phyloP scores from a whole-genome alignment of 2,888 invertebrate genomes.

The Oscheius sp. region DNA sequence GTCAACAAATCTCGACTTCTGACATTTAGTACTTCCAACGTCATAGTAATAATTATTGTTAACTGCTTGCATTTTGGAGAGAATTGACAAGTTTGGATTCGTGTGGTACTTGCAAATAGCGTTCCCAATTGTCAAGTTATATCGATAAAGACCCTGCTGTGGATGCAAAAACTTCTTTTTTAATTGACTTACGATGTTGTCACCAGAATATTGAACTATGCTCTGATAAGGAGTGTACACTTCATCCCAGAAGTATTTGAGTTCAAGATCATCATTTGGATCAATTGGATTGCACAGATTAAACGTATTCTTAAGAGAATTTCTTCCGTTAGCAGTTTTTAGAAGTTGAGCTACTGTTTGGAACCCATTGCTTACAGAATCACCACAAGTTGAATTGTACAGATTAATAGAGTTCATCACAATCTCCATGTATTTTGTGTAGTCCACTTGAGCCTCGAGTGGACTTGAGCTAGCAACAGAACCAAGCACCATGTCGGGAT shows the following conservation, averaged over 20 bases:
- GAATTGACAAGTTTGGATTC: slow-evolving; percentile 18
- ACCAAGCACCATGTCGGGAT: slow-evolving; percentile 81
- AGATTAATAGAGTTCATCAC: slow-evolving; percentile 79
- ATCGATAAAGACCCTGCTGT: slow-evolving; percentile 40
- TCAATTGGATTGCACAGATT: too few species aligned
- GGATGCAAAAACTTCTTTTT: too few species aligned
- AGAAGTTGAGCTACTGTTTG: slow-evolving; percentile 45
- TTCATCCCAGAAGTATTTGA: slow-evolving; percentile 81
- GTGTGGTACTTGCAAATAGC: slow-evolving; percentile 51
- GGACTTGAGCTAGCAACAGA: slow-evolving; percentile 91
- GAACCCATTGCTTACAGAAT: slow-evolving; percentile 50
- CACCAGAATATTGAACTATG: slow-evolving; percentile 87
- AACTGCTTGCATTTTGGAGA: slow-evolving; percentile 48
- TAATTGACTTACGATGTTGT: slow-evolving; percentile 34
- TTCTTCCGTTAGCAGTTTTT: slow-evolving; percentile 47
- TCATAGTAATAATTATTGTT: slow-evolving; percentile 45
- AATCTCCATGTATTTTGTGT: slow-evolving; percentile 80
- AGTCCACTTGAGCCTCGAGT: slow-evolving; percentile 80
- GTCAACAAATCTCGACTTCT: too few species aligned
- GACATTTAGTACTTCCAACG: slow-evolving; percentile 43
- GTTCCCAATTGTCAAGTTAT: slow-evolving; percentile 39
- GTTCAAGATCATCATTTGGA: slow-evolving; percentile 33
- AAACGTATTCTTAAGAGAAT: slow-evolving; percentile 46
- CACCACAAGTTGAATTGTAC: slow-evolving; percentile 40
- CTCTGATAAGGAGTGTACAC: slow-evolving; percentile 87